Conservation (phyloP, 2,113 vertebrate species). For the Cyphomyrus discorhynchus region DNA sequence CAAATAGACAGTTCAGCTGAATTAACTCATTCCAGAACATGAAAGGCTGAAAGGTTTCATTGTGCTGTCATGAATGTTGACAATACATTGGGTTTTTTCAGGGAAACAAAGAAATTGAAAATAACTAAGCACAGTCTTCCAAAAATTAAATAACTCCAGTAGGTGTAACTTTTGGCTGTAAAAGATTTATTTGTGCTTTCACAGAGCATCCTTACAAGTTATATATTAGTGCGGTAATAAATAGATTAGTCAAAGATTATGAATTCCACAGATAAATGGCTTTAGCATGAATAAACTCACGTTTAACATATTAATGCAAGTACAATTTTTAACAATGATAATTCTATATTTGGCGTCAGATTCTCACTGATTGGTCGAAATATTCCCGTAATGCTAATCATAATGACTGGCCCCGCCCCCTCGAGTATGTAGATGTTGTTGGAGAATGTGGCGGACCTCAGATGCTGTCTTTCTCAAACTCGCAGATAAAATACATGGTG, state of each 20-base stretch:
- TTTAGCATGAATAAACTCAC: background rate
- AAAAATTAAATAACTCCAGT: conserved; percentile 28
- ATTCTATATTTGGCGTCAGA: background rate
- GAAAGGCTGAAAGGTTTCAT: background rate
- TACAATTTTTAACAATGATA: background rate
- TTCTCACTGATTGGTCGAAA: background rate
- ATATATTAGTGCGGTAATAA: conserved; percentile 6
- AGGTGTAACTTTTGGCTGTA: background rate
- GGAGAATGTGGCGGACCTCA: conserved; percentile 43
- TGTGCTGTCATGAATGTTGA: background rate
- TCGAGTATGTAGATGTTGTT: background rate
- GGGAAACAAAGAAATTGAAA: background rate
- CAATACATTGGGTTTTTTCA: background rate
- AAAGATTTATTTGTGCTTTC: conserved; percentile 15
- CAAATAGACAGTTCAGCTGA: background rate
- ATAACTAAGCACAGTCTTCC: background rate
- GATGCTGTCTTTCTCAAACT: conserved; percentile 86
- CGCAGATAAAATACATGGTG: conserved; percentile 94
- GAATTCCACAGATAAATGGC: background rate
- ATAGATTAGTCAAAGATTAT: conserved; percentile 3
- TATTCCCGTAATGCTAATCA: background rate
- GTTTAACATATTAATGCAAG: background rate
- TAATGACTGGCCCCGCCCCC: background rate
- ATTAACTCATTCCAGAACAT: background rate
- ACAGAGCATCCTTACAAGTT: background rate